Evolutionary conservation across 2,797 vertebrate genomes (phyloP).

Genomic region (Liparis tanakae): DNA sequence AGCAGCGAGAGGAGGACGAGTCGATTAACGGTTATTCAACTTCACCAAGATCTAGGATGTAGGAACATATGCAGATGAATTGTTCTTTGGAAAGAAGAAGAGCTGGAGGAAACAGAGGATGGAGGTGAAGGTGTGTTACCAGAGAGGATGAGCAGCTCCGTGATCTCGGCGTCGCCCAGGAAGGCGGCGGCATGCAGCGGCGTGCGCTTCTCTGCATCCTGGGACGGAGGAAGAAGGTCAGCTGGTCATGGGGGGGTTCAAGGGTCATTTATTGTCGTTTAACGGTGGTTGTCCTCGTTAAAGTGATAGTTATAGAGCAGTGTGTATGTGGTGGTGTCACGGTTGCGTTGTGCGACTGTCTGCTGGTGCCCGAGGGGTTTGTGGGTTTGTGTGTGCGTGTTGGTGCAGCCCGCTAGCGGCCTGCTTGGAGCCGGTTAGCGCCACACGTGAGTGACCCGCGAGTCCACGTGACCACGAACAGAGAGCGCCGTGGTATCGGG

Average conservation of each 20-base stretch:
- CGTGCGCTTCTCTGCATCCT: slow-evolving; percentile 96
- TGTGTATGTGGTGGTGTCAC: too few relatives aligned
- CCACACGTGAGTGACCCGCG: too few relatives aligned
- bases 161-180: slow-evolving; percentile 96
- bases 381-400: too few relatives aligned
- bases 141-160: slow-evolving; percentile 95
- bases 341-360: too few relatives aligned
- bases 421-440: too few relatives aligned
- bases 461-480: too few relatives aligned
- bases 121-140: slow-evolving; percentile 77
- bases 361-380: too few relatives aligned
- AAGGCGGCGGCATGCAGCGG: slow-evolving; percentile 95
- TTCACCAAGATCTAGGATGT: background rate
- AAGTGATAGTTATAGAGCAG: too few relatives aligned
- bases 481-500: too few relatives aligned
- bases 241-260: background rate
- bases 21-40: background rate
- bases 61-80: background rate
- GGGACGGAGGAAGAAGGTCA: slow-evolving; percentile 40
- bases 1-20: too few relatives aligned
- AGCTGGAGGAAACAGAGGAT: background rate
- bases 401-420: too few relatives aligned
- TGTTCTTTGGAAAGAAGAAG: background rate
- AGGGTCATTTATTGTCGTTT: background rate
- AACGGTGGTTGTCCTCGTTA: too few relatives aligned